A percentile compares a stretch with the other conserved stretches of the same genome.
phyloP scores from a whole-genome alignment of 2,797 vertebrate genomes.

The Neosalanx taihuensis region DNA sequence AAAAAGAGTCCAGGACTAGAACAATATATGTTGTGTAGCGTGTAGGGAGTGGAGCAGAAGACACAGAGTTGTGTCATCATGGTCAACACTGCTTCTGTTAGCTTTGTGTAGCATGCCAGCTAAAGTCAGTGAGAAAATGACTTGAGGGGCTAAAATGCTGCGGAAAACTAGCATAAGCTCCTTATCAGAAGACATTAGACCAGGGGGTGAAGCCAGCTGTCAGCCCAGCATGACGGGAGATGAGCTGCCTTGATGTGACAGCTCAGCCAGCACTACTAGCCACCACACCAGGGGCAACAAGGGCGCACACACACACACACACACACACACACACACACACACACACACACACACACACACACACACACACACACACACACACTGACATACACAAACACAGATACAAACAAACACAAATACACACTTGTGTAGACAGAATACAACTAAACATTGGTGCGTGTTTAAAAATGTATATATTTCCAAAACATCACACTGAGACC shows the following conservation, averaged over 20 bases:
- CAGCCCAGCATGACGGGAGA: constrained; percentile 80
- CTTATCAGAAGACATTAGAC: constrained; percentile 90
- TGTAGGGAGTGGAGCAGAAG: too few species aligned
- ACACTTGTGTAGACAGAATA: background rate
- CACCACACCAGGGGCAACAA: constrained; percentile 56
- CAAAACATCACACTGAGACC: too few species aligned
- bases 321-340: constrained; percentile 5
- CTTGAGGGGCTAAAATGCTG: constrained; percentile 74
- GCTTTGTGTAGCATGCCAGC: constrained; percentile 66
- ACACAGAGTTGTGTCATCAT: constrained; percentile 60
- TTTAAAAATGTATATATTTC: background rate
- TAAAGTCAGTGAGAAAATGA: constrained; percentile 76
- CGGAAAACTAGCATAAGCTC: constrained; percentile 85
- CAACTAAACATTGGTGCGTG: background rate
- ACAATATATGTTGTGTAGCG: too few species aligned
- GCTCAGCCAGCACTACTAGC: constrained; percentile 76
- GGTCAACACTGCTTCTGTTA: constrained; percentile 77
- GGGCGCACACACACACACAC: constrained; percentile 17
- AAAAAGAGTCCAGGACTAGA: too few species aligned
- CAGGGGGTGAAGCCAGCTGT: constrained; percentile 80
- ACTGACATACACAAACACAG: background rate
- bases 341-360: constrained; percentile 4
- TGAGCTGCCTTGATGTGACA: constrained; percentile 76
- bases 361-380: background rate
- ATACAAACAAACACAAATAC: background rate